phyloP scores from a whole-genome alignment of 2,888 invertebrate genomes.

The Drosophila mulleri region DNA sequence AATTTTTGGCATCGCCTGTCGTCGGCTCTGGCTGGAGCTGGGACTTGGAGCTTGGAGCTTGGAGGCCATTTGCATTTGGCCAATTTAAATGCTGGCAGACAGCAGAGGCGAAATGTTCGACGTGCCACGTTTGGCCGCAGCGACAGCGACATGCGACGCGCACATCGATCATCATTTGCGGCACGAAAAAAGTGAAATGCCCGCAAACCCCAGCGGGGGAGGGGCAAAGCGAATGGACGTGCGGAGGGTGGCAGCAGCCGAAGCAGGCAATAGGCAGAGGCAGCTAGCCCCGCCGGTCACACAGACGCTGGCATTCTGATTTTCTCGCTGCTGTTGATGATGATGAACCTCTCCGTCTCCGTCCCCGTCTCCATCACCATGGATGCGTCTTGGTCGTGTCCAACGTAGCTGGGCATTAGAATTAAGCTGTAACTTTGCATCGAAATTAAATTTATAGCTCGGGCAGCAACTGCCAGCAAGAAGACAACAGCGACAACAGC shows the following conservation, averaged over 20 bases:
- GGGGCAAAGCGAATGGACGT: slow-evolving; percentile 7
- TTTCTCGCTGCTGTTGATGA: slow-evolving; percentile 55
- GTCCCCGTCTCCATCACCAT: slow-evolving; percentile 2
- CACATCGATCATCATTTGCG: slow-evolving; percentile 79
- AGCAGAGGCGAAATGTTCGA: slow-evolving; percentile 44
- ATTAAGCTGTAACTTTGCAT: slow-evolving; percentile 79
- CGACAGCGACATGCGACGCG: slow-evolving; percentile 74
- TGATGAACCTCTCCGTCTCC: slow-evolving; percentile 49
- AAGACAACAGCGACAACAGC: slow-evolving; percentile 26
- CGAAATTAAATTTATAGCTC: slow-evolving; percentile 79
- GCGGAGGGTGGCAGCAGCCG: no score
- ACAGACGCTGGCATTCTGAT: slow-evolving; percentile 66
- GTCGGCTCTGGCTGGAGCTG: slow-evolving; percentile 24
- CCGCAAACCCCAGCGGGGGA: slow-evolving; percentile 32
- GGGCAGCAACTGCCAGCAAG: slow-evolving; percentile 34
- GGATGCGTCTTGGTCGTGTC: slow-evolving; percentile 35
- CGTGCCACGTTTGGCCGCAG: slow-evolving; percentile 15
- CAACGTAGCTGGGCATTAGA: slow-evolving; percentile 66
- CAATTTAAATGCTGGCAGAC: slow-evolving; percentile 64
- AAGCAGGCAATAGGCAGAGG: not conserved
- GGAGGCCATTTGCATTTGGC: slow-evolving; percentile 65
- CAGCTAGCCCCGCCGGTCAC: slow-evolving; percentile 58
- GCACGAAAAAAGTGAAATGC: slow-evolving; percentile 80
- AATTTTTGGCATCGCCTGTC: slow-evolving; percentile 71
- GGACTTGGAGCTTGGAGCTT: slow-evolving; percentile 12